These are phyloP conservation scores for Geotria australis DNA, from an alignment of 2,797 vertebrate genomes.

Conservation along the genomic window DNA sequence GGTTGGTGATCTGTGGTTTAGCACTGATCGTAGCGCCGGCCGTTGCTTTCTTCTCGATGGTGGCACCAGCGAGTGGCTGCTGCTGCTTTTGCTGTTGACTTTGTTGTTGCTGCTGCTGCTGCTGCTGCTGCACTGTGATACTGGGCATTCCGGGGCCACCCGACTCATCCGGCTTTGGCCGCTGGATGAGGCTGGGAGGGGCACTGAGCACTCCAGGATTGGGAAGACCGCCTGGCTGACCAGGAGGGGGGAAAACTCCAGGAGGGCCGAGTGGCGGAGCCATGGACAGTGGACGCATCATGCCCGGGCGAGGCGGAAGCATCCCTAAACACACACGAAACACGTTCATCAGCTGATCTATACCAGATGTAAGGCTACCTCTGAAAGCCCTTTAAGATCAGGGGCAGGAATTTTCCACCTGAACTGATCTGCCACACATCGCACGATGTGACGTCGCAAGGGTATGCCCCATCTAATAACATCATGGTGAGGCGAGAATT, in stretches of 20 bases:
- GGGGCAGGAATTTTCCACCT: too few species aligned
- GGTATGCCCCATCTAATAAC: too few species aligned
- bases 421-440: too few species aligned
- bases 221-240: conserved; percentile 10
- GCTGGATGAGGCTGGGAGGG: conserved; percentile 57
- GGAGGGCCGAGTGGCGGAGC: conserved; percentile 30
- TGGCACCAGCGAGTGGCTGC: conserved; percentile 32
- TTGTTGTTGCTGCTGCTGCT: neutral
- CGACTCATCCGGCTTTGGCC: conserved; percentile 29
- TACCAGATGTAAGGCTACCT: too few species aligned
- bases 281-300: conserved; percentile 31
- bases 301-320: conserved; percentile 58
- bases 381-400: too few species aligned
- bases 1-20: conserved; percentile 91
- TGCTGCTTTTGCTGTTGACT: conserved; percentile 4
- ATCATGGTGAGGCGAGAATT: too few species aligned
- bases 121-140: neutral
- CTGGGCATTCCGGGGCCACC: neutral
- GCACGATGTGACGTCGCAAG: too few species aligned
- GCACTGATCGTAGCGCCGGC: conserved; percentile 60
- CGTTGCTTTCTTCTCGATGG: conserved; percentile 76
- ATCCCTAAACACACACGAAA: conserved; percentile 21
- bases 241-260: conserved; percentile 47
- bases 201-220: conserved; percentile 71
- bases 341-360: too few species aligned